These are phyloP conservation scores for Ctenochaetus hawaiiensis DNA, from an alignment of 2,797 vertebrate species.

Conservation along the genomic window DNA sequence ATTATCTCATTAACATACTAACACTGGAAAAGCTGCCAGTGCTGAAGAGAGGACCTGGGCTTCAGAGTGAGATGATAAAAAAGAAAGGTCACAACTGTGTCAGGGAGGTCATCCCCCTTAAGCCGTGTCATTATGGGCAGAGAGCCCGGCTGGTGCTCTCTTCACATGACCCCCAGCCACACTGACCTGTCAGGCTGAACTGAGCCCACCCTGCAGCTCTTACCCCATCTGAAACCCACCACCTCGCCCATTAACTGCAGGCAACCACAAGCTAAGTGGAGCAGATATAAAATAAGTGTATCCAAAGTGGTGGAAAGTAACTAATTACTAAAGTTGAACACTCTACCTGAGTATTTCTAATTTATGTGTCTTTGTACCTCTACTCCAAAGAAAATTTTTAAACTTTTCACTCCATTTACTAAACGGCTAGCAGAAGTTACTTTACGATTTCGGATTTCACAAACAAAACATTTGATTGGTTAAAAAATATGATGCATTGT, in stretches of 20 bases:
- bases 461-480: neutral
- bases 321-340: neutral
- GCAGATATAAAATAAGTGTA: neutral
- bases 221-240: conserved; percentile 22
- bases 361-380: neutral
- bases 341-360: neutral
- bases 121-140: conserved; percentile 60
- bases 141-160: conserved; percentile 41
- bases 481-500: neutral
- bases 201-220: conserved; percentile 25
- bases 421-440: neutral
- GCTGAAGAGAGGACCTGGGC: conserved; percentile 24
- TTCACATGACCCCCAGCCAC: conserved; percentile 53
- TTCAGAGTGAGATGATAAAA: conserved; percentile 44
- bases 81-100: conserved; percentile 64
- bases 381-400: neutral
- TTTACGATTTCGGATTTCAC: neutral
- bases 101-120: conserved; percentile 62
- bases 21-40: neutral
- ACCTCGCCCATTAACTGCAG: neutral
- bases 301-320: neutral
- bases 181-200: conserved; percentile 50
- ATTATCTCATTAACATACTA: neutral
- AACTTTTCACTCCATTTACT: neutral
- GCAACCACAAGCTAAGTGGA: neutral